phyloP scores from a whole-genome alignment of 2,113 vertebrate species.

The Etia nguti region DNA sequence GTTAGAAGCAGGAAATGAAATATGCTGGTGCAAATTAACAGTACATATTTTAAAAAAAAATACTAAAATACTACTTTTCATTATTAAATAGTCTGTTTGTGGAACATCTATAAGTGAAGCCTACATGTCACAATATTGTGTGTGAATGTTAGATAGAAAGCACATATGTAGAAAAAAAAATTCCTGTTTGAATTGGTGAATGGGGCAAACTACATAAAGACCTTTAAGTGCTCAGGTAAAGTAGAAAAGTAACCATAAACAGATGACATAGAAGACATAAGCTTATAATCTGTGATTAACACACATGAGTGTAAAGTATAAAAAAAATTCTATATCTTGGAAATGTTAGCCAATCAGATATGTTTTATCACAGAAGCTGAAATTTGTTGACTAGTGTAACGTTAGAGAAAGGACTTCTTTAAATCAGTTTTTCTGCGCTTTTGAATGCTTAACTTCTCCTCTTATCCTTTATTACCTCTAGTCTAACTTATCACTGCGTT shows the following conservation, averaged over 20 bases:
- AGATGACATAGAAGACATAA: not conserved
- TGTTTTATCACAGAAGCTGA: not conserved
- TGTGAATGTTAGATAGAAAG: not conserved
- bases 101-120: not conserved
- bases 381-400: not conserved
- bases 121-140: not conserved
- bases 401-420: not conserved
- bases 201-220: not conserved
- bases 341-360: not conserved
- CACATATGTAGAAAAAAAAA: not conserved
- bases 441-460: not conserved
- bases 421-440: not conserved
- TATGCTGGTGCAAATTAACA: not conserved
- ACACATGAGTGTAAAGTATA: not conserved
- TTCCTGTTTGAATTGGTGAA: not conserved
- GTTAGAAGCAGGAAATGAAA: not conserved
- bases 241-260: not conserved
- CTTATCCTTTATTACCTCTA: not conserved
- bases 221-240: not conserved
- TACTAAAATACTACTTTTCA: not conserved
- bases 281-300: not conserved
- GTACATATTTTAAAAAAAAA: not conserved
- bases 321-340: not conserved
- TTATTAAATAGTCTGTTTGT: not conserved
- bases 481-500: not conserved